Percentiles rank a stretch among this genome's conserved stretches.
These are phyloP conservation scores for Choloepus didactylus DNA, from an alignment of 2,797 vertebrate genomes.

Conservation along the genomic window DNA sequence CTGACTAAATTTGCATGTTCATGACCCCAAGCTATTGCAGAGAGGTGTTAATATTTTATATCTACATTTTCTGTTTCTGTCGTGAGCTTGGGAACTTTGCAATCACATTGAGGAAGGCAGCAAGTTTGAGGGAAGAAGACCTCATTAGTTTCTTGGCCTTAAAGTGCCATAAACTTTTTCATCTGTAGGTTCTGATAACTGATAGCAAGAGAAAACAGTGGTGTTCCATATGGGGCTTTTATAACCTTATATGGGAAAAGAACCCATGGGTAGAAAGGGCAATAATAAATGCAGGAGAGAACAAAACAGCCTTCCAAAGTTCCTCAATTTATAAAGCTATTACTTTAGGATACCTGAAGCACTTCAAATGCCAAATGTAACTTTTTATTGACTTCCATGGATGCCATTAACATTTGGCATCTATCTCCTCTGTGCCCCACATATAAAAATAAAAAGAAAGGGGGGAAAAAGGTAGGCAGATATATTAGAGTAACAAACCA, in stretches of 20 bases:
- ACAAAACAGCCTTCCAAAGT: background rate
- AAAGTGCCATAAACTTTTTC: background rate
- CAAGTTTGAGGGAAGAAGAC: background rate
- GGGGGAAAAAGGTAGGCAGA: background rate
- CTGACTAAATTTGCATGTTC: conserved; percentile 23
- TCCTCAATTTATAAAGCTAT: background rate
- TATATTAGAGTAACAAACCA: background rate
- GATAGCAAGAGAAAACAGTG: background rate
- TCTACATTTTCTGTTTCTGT: conserved; percentile 5
- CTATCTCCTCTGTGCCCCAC: background rate
- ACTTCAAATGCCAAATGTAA: background rate
- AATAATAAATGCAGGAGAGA: conserved; percentile 13
- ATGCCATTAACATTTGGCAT: background rate
- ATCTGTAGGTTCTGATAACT: background rate
- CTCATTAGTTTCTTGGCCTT: background rate
- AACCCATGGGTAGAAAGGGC: background rate
- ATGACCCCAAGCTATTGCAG: background rate
- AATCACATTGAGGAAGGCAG: background rate
- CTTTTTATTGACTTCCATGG: background rate
- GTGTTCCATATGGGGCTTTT: background rate
- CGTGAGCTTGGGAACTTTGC: background rate
- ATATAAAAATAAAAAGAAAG: background rate
- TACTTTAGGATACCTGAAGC: conserved; percentile 26
- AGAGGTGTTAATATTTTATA: conserved; percentile 20
- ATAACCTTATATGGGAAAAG: background rate